Conservation (phyloP, 1,140 invertebrate genomes). For the Brachionus calyciflorus region DNA sequence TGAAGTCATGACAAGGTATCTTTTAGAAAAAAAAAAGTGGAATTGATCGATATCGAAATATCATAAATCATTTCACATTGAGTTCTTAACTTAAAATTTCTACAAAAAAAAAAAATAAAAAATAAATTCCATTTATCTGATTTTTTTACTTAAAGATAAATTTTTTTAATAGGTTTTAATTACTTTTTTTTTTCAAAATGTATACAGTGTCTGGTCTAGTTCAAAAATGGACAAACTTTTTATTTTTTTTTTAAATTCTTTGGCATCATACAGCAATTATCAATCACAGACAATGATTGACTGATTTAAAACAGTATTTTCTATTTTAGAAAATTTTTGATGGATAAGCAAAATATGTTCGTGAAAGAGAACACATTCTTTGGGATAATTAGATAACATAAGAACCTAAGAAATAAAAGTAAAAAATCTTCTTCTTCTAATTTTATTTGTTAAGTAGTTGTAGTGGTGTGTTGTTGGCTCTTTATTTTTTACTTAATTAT, state of each 20-base stretch:
- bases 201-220: not conserved
- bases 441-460: no score
- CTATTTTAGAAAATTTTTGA: no score
- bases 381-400: not conserved
- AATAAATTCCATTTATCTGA: no score
- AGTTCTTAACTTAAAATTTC: not conserved
- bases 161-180: not conserved
- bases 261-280: no score
- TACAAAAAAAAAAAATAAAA: not conserved
- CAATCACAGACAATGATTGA: no score
- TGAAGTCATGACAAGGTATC: no score
- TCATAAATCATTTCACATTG: not conserved
- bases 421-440: no score
- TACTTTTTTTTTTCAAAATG: not conserved
- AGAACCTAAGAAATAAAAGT: not conserved
- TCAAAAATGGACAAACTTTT: no score
- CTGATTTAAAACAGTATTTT: not conserved
- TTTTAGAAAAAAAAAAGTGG: not conserved
- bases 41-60: conserved; percentile 8
- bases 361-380: not conserved
- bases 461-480: no score
- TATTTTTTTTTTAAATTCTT: no score
- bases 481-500: not conserved
- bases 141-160: not conserved
- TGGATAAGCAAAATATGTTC: not conserved